Evolutionary conservation across 23 tunicate species (phyloP), one percentile per base, ranked within the genome.

Genomic region (Halocynthia roretzi): DNA sequence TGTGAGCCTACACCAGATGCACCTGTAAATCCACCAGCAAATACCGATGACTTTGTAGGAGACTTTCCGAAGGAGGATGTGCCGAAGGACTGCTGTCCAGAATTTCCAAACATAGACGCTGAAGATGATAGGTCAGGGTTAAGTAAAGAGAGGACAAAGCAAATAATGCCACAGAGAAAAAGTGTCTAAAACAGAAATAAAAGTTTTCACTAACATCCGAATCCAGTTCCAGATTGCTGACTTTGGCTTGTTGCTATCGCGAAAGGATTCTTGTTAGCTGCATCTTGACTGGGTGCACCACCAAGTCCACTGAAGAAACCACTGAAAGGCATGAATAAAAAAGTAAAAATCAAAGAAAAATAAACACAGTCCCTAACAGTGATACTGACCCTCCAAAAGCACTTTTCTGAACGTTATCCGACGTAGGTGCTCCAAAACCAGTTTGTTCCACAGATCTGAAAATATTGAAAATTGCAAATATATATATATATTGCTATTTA

Each of bases 21-120:
- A 65, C 70, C 31, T 9, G 6, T 6, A 48, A 65, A 65, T 15
- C 70, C 70, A 6, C 22, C 22, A 20, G 70, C 15, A 65, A 40
- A 20, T 15, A 31, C 44, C 44, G 44, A 31, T 31, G 44, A 31
- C 31, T 40, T 65, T 65, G 70, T 65, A 5, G 70, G 10, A 20
- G 70, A 65, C 31, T 65, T 65, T 65, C 48, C 19, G 48, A 40
- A 65, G 19, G 9, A 20, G 70, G 48, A 20, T 65, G 70, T 31
- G 44, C 44, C 44, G 31, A 65, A 65, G 48, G 70, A 65, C 31
- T 65, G 22, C 31, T 40, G 48, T 11, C 70, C 70, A 65, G 70
- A 65, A 65, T 65, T 65, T 15, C 70, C 70, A 65, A 65, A 65
- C 70, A 65, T 20, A 65, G 70, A 65, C 5, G 70, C 70, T 65